phyloP scores from a whole-genome alignment of 2,797 vertebrate species.

The Alca torda region DNA sequence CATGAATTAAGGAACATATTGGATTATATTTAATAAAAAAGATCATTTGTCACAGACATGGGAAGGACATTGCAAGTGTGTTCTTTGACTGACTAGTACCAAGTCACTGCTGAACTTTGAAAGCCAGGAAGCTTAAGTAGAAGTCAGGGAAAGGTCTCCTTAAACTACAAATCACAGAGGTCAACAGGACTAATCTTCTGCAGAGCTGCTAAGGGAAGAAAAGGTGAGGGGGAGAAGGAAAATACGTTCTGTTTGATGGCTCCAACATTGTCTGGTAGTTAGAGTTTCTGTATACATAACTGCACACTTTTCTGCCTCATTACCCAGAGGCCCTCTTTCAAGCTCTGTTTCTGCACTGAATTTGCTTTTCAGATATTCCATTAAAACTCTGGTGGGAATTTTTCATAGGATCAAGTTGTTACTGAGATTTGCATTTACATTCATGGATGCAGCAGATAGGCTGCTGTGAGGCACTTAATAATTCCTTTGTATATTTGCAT shows the following conservation, averaged over 20 bases:
- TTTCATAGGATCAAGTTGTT: neutral
- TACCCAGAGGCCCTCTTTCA: neutral
- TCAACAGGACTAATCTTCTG: neutral
- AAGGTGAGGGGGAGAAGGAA: neutral
- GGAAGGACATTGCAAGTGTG: neutral
- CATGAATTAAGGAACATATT: neutral
- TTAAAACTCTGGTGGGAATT: neutral
- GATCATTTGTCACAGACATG: accelerated
- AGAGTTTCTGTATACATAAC: neutral
- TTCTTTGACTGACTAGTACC: neutral
- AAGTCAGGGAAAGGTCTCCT: neutral
- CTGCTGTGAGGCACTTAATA: neutral
- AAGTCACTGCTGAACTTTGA: neutral
- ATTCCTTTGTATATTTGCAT: neutral
- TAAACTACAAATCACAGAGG: neutral
- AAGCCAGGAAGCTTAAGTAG: neutral
- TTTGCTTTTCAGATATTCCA: neutral
- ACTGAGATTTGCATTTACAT: neutral
- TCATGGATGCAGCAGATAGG: neutral
- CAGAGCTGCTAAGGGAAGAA: neutral
- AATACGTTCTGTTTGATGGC: neutral
- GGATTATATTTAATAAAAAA: neutral
- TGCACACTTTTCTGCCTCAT: neutral
- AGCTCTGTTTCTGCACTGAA: neutral
- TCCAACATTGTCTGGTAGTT: neutral